Base-by-base conservation (phyloP, 2,888 invertebrate genomes). In the Mystacides longicornis region DNA sequence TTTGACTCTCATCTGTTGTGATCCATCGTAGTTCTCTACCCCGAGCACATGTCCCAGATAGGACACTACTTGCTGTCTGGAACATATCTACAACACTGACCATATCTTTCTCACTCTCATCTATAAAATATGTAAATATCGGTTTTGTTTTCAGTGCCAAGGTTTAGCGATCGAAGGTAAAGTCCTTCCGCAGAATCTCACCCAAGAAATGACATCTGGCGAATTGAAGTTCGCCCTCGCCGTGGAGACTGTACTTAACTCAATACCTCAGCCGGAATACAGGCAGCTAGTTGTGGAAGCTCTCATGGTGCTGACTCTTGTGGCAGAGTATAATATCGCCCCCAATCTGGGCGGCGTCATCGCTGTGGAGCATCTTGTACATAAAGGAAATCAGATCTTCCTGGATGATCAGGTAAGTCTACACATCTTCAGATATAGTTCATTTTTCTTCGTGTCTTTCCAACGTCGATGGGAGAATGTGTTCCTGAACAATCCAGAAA, bases 131-230 rank as follows among this genome's bases (percentile, higher is more conserved):
- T n/a, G n/a, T n/a, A n/a, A n/a, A n/a, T n/a, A n/a, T n/a, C n/a
- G n/a, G n/a, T n/a, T 54, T 53, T 19, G 50, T 58, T 73, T 77
- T 55, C 67, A 89, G 89, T 96, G 96, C 67, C 91, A 94, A 78
- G 97, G 96, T 2, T 75, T 98, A 52, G 86, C 89, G 7, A 94
- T 99, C 61, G 94, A 95, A 70, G 93, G 92, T 1, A 87, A 92
- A 69, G 80, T 93, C 22, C 74, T 99, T 20, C 91, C 90, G 53
- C 93, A 94, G 67, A 91, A 89, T 71, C 76, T 98, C 51, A 98
- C 97, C 0, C 93, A 94, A 75, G 98, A 98, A 83, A 99, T 99
- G 99, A 99, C 99, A 1, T 85, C 96, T 0, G 96, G 96, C 43
- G 99, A 99, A 74, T 74, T 98, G 64, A 99, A 99, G 75, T 99